Base-by-base conservation (phyloP, 1,140 invertebrate species). In the Diorhabda elongata region DNA sequence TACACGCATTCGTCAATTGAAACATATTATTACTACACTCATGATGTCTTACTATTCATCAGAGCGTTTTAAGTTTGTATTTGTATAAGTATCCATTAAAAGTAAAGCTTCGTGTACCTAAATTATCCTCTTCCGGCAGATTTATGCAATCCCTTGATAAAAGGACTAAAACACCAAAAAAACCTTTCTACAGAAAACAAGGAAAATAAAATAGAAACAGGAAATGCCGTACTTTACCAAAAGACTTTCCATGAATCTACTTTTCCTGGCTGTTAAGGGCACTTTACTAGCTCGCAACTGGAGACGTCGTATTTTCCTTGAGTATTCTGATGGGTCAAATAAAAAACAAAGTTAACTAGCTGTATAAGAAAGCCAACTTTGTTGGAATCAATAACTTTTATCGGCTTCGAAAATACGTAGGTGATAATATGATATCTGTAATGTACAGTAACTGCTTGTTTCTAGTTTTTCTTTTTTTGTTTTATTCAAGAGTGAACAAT, bases 161-260 rank as follows among this genome's bases (percentile, higher is more conserved):
- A 62, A 62, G 44, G 11, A 44, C 42, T 44, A 62, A 62, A 62
- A 42, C 61, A 62, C 61, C 44, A n/a, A 44, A 62, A 60, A 62
- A 62, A 62, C 44, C 42, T 62, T 62, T 44, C 61, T 62, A n/a
- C n/a, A 44, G 61, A 62, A 62, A 62, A 62, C 61, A 62, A 42
- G 61, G 43, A 11, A 44, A 62, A 62, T 44, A 62, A 42, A 62
- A 62, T 62, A 62, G 61, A 44, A 62, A 62, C 61, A 44, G 61
- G 61, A 62, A 62, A 62, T 62, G 61, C 61, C 43, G 61, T 62
- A 62, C 61, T 62, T 62, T 9, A 43, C 61, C 44, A 62, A n/a
- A 62, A 43, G 61, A 62, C 61, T 42, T 11, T 62, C 6, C 61
- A 44, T 42, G 61, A 62, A 62, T 62, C 44, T 43, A 62, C 44